phyloP scores from a whole-genome alignment of 2,888 invertebrate species.

The Agapetus fuscipes region DNA sequence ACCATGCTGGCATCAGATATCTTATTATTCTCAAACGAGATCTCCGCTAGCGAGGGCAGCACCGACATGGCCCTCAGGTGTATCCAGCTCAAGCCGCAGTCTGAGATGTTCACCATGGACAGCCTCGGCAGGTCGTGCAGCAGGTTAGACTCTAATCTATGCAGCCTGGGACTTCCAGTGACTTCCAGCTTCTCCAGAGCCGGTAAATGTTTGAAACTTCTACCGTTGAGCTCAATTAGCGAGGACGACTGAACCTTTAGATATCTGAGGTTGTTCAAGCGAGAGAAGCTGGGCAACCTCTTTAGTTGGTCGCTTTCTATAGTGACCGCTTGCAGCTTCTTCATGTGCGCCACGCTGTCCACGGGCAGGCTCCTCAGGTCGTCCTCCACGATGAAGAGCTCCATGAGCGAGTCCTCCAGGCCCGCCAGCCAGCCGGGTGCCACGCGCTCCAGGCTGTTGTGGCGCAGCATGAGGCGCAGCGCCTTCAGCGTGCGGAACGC shows the following conservation, averaged over 20 bases:
- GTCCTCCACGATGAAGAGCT: constrained; percentile 78
- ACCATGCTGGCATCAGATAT: constrained; percentile 74
- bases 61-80: constrained; percentile 68
- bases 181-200: constrained; percentile 66
- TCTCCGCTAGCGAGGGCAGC: constrained; percentile 58
- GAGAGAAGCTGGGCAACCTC: constrained; percentile 62
- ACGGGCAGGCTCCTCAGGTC: constrained; percentile 68
- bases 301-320: constrained; percentile 69
- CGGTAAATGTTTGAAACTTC: constrained; percentile 61
- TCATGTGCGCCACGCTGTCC: constrained; percentile 65
- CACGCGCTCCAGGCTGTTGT: constrained; percentile 72
- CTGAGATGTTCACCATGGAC: constrained; percentile 61
- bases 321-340: constrained; percentile 72
- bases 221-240: constrained; percentile 54
- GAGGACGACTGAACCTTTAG: constrained; percentile 62
- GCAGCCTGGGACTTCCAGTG: constrained; percentile 56
- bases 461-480: constrained; percentile 69
- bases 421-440: constrained; percentile 74
- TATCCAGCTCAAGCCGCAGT: constrained; percentile 66
- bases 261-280: constrained; percentile 61
- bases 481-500: constrained; percentile 69
- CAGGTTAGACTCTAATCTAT: constrained; percentile 61
- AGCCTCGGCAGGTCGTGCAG: constrained; percentile 61
- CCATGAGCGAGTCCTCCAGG: constrained; percentile 65
- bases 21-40: constrained; percentile 62